These are phyloP conservation scores for Peromyscus melanophrys DNA, from an alignment of 2,797 vertebrate genomes.

Conservation along the genomic window DNA sequence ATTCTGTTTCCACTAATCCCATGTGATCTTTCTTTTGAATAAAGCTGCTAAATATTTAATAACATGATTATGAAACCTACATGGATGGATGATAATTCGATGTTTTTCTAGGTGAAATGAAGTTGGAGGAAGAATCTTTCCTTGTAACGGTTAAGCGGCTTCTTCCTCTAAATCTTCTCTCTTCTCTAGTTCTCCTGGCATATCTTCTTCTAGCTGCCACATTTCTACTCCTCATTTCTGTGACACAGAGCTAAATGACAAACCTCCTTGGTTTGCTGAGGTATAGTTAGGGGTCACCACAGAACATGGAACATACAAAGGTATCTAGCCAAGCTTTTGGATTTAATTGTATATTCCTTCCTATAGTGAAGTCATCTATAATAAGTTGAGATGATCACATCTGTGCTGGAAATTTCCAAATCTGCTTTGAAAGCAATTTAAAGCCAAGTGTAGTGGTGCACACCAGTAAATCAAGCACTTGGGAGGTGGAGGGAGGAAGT, in stretches of 20 bases:
- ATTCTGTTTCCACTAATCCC: background rate
- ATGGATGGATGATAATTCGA: background rate
- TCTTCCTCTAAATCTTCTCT: conserved; percentile 1
- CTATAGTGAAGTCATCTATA: conserved; percentile 15
- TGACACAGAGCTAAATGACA: background rate
- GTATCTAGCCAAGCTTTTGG: background rate
- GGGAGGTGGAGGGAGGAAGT: background rate
- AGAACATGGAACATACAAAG: conserved; percentile 31
- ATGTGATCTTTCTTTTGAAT: conserved; percentile 47
- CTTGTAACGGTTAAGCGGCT: conserved; percentile 1
- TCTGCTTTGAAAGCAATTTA: background rate
- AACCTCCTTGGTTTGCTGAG: background rate
- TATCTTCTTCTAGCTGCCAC: conserved; percentile 25
- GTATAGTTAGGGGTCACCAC: background rate
- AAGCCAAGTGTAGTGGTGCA: background rate
- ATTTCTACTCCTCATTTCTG: background rate
- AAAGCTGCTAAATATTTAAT: conserved; percentile 38
- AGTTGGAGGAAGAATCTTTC: background rate
- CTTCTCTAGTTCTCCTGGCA: background rate
- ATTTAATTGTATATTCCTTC: conserved; percentile 29
- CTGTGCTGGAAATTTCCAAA: background rate
- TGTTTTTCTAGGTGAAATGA: conserved; percentile 39
- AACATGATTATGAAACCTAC: background rate
- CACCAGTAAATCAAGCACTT: background rate
- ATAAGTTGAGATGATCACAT: conserved; percentile 13